These are phyloP conservation scores for Rhabdomys dilectus DNA, from an alignment of 2,113 vertebrate genomes.

Conservation along the genomic window DNA sequence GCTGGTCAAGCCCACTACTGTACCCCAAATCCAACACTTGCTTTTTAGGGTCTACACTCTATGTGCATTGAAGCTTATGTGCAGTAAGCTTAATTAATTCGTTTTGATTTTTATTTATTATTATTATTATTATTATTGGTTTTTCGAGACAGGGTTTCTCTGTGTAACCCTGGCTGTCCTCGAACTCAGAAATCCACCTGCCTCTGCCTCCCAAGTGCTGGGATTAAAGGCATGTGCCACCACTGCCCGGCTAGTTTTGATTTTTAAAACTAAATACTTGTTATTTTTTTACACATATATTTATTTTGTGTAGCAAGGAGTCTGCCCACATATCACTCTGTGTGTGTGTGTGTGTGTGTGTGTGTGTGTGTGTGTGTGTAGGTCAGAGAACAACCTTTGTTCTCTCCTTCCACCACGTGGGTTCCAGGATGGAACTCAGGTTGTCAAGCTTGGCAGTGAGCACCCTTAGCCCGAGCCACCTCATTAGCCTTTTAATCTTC, in stretches of 20 bases:
- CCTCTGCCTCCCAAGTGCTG: too few species aligned
- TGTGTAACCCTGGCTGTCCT: too few species aligned
- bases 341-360: neutral
- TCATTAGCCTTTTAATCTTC: neutral
- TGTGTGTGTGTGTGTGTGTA: neutral
- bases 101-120: constrained; percentile 15
- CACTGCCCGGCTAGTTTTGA: too few species aligned
- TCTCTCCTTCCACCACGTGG: neutral
- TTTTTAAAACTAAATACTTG: neutral
- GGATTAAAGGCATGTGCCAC: too few species aligned
- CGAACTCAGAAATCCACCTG: too few species aligned
- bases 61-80: neutral
- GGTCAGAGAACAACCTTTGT: neutral
- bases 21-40: neutral
- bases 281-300: neutral
- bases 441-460: neutral
- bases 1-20: neutral
- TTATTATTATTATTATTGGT: too few species aligned
- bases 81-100: constrained; percentile 4
- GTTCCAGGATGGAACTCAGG: neutral
- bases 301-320: neutral
- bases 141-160: too few species aligned
- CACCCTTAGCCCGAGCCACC: neutral
- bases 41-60: neutral
- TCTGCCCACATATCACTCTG: neutral